Conservation (phyloP, 2,113 vertebrate genomes). For the Equus quagga region DNA sequence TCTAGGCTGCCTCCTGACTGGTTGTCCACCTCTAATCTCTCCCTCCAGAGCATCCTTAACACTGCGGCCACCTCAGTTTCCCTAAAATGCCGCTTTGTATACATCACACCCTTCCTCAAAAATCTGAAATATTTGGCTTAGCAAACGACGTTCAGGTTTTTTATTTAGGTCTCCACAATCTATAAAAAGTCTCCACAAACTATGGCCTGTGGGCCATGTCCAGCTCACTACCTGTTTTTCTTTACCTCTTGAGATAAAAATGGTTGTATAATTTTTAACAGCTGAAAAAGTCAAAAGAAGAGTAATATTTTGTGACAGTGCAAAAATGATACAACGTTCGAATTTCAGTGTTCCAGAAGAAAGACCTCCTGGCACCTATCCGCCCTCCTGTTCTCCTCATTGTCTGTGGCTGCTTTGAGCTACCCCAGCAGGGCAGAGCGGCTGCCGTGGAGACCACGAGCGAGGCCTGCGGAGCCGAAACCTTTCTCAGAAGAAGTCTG, state of each 20-base stretch:
- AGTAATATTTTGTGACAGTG: neutral
- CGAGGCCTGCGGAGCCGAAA: neutral
- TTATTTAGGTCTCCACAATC: neutral
- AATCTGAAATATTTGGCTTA: neutral
- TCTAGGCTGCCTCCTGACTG: neutral
- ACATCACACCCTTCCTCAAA: neutral
- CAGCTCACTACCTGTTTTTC: neutral
- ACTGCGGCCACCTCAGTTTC: neutral
- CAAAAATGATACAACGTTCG: neutral
- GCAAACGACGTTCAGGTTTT: neutral
- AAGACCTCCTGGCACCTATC: neutral
- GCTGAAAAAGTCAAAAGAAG: neutral
- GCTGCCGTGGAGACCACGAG: neutral
- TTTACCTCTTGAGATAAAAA: neutral
- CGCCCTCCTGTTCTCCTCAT: neutral
- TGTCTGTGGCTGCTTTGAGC: neutral
- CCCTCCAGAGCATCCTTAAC: neutral
- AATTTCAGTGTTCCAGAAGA: neutral
- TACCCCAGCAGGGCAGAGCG: rapidly evolving
- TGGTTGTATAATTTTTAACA: neutral
- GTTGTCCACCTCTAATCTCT: neutral
- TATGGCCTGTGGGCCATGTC: rapidly evolving
- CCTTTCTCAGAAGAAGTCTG: neutral
- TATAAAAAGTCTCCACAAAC: neutral
- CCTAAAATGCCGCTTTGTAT: neutral